phyloP scores from a whole-genome alignment of 2,113 vertebrate genomes.

The Entomyzon cyanotis region DNA sequence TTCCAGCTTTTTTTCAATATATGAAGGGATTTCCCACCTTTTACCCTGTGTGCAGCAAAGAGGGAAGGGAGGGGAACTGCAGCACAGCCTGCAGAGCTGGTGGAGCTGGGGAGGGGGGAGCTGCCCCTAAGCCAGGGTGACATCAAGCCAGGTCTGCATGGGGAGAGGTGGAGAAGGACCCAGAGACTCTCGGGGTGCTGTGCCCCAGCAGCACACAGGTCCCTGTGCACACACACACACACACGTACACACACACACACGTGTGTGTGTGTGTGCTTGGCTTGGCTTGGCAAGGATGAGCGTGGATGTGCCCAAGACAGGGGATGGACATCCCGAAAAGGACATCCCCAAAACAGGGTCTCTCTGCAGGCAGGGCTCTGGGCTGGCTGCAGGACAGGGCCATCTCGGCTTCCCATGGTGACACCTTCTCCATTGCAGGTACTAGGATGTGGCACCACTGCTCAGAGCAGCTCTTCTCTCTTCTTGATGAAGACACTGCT shows the following conservation, averaged over 20 bases:
- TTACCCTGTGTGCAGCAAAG: not conserved
- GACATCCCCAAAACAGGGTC: not conserved
- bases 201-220: not conserved
- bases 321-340: not conserved
- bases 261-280: too few species aligned
- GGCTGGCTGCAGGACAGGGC: not conserved
- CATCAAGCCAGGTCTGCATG: not conserved
- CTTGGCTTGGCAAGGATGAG: not conserved
- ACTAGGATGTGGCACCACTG: not conserved
- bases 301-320: fast-evolving
- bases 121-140: too few species aligned
- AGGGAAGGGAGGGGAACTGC: not conserved
- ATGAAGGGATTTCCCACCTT: not conserved
- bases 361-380: not conserved
- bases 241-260: fast-evolving
- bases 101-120: not conserved
- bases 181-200: fast-evolving
- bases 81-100: not conserved
- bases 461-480: not conserved
- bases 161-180: not conserved
- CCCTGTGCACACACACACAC: not conserved
- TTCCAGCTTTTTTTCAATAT: not conserved
- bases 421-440: not conserved
- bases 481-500: not conserved
- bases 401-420: not conserved